Evolutionary conservation across 2,888 invertebrate species (phyloP).

Genomic region (Meghimatium bilineatum): DNA sequence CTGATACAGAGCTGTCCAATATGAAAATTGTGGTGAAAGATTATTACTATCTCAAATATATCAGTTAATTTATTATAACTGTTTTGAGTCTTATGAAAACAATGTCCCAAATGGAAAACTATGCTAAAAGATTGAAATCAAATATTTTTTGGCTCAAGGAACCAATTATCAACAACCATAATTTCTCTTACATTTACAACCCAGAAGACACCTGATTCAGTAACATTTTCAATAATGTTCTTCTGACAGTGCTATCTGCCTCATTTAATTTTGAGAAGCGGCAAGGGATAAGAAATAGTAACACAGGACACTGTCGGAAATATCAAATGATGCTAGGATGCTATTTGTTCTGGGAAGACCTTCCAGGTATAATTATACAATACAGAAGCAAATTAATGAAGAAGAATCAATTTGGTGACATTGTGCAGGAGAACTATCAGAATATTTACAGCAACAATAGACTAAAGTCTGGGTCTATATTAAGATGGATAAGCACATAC

Average conservation of each 20-base stretch:
- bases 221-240: background rate
- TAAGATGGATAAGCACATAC: constrained; percentile 68
- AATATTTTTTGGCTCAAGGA: background rate
- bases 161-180: constrained; percentile 29
- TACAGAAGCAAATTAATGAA: constrained; percentile 49
- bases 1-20: no score
- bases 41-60: no score
- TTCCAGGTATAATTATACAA: background rate
- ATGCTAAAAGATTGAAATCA: background rate
- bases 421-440: constrained; percentile 67
- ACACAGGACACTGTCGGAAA: background rate
- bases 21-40: no score
- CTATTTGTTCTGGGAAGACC: constrained; percentile 17
- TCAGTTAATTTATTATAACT: no score
- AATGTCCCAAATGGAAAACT: background rate
- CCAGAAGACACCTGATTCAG: background rate
- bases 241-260: constrained; percentile 34
- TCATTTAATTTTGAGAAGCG: constrained; percentile 16
- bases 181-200: constrained; percentile 22
- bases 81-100: no score
- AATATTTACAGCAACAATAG: constrained; percentile 75
- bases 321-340: background rate
- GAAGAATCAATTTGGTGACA: constrained; percentile 57
- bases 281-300: background rate
- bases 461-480: constrained; percentile 70